A percentile compares a stretch with the other conserved stretches of the same genome.
Evolutionary conservation across 2,888 invertebrate species (phyloP).

Genomic region (Andrena flavipes): DNA sequence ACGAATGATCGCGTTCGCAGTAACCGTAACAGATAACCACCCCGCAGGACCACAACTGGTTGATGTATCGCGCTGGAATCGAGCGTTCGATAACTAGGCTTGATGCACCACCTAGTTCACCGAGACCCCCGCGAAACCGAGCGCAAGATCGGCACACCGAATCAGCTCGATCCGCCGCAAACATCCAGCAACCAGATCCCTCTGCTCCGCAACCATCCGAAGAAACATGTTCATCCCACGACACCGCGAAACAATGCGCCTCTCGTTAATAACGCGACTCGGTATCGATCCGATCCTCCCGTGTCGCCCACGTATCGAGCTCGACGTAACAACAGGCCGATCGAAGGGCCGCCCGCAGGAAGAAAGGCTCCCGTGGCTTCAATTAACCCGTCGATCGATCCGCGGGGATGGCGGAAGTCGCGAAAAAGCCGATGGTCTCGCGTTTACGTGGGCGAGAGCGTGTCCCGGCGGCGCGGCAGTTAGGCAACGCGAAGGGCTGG

Average conservation of each 20-base stretch:
- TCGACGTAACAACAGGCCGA: background rate
- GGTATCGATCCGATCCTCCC: background rate
- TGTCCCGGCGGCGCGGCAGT: constrained; percentile 28
- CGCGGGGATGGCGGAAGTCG: constrained; percentile 19
- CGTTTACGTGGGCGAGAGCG: constrained; percentile 41
- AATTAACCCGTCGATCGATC: constrained; percentile 33
- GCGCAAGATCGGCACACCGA: background rate
- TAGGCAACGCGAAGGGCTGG: constrained; percentile 37
- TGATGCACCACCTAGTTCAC: constrained; percentile 13
- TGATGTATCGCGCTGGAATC: constrained; percentile 45
- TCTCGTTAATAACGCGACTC: constrained; percentile 20
- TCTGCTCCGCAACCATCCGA: background rate
- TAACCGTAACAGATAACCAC: constrained; percentile 31
- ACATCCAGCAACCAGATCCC: background rate
- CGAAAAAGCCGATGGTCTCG: constrained; percentile 29
- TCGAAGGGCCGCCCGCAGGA: background rate
- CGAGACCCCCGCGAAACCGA: background rate
- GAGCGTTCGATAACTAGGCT: constrained; percentile 18
- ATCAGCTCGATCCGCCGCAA: background rate
- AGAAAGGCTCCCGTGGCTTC: constrained; percentile 4
- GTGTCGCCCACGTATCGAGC: background rate
- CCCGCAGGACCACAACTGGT: constrained; percentile 24
- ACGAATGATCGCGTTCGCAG: constrained; percentile 48
- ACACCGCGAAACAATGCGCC: background rate
- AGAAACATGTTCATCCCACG: background rate